Evolutionary conservation across 2,113 vertebrate genomes (phyloP).

Genomic region (Benitochromis conjunctus): DNA sequence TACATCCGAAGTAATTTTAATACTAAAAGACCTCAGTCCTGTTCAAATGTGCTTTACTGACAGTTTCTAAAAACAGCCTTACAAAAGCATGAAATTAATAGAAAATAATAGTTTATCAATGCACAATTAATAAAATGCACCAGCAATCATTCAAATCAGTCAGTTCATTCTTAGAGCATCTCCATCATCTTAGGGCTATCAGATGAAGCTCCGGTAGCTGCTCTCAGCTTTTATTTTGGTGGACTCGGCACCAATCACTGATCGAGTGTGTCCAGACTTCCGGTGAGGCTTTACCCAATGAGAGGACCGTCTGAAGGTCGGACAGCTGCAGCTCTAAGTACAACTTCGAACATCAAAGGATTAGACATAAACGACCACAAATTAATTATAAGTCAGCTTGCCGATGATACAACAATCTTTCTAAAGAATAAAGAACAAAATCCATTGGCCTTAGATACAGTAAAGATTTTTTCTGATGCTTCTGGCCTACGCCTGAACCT

Average conservation of each 20-base stretch:
- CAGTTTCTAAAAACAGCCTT: neutral
- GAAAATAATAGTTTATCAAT: neutral
- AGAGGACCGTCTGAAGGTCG: neutral
- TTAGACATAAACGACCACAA: neutral
- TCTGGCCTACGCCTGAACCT: too few relatives aligned
- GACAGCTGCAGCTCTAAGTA: neutral
- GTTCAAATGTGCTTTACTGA: neutral
- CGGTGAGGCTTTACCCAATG: neutral
- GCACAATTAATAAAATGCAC: neutral
- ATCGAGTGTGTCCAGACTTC: neutral
- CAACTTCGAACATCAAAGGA: neutral
- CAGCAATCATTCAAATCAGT: neutral
- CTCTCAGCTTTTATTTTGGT: neutral
- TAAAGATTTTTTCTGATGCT: too few relatives aligned
- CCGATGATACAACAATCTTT: rapidly evolving
- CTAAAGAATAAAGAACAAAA: neutral
- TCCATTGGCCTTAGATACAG: too few relatives aligned
- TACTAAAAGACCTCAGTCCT: neutral
- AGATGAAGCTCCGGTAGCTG: neutral
- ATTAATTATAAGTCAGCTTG: rapidly evolving
- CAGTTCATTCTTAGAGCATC: neutral
- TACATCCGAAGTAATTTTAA: neutral
- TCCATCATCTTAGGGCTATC: neutral
- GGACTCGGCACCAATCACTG: too few relatives aligned
- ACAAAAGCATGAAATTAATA: neutral